Evolutionary conservation across 2,113 vertebrate genomes (phyloP), one percentile per base, ranked within the genome.

Genomic region (Acanthochromis polyacanthus): DNA sequence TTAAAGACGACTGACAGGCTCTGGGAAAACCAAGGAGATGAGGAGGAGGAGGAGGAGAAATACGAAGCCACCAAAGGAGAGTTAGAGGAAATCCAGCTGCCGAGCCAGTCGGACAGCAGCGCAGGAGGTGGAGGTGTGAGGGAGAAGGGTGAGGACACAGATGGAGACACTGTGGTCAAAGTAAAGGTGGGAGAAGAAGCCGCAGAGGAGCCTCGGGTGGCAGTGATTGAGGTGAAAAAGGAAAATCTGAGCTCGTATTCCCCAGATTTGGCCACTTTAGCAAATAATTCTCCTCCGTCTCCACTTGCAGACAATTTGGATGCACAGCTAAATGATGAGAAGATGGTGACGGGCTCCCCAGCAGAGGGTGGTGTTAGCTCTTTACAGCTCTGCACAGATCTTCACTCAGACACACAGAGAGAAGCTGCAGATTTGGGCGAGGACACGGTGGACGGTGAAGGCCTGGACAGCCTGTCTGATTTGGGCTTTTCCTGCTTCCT

Each of bases 81-180:
- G 53, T 91, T 51, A 23, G 97, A 99, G 73, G 97, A 99, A 53
- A 93, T 96, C 22, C 97, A 99, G 81, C 93, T 98, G 79, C 97
- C 98, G 10, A 98, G 97, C 85, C 98, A 98, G 79, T 99, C 97
- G 0, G 96, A 99, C 0, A 85, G 88, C 77, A 89, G 93, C 63
- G 88, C 59, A 0, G 86, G 81, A n/a, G 81, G 65, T 0, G 72
- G 23, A 3, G 69, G 25, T 1, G 56, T 23, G 10, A 89, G 76
- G 81, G 71, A 80, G 1, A 70, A 70, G 51, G 58, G 28, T 9
- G 82, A 85, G 64, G 85, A 84, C 58, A 78, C 84, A 51, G 86
- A 75, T 19, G 80, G 72, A 75, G 93, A 73, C 91, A 85, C 77
- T 53, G 93, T 51, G n/a, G 89, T 43, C 66, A 96, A 94, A 60